A percentile compares a stretch with the other conserved stretches of the same genome.
Evolutionary conservation across 2,888 invertebrate genomes (phyloP).

Genomic region (Drosophila lacicola): DNA sequence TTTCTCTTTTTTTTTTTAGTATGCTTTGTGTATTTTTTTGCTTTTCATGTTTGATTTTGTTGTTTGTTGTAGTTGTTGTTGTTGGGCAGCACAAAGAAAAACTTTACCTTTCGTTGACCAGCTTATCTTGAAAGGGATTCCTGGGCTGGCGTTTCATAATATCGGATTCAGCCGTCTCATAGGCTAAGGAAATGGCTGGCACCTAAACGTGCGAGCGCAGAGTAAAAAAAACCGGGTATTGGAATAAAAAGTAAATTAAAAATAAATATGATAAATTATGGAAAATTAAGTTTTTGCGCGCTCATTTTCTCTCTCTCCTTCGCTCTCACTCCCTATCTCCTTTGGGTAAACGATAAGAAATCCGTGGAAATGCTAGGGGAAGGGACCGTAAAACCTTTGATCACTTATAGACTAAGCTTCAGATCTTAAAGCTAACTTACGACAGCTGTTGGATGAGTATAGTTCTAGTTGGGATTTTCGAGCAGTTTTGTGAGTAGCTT

Average conservation of each 20-base stretch:
- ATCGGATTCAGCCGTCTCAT: conserved; percentile 99
- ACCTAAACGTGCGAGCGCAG: conserved; percentile 87
- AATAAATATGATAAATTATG: conserved; percentile 74
- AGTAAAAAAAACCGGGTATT: conserved; percentile 31
- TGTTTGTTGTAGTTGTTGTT: conserved; percentile 35
- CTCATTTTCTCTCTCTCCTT: conserved; percentile 3
- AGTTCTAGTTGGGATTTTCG: conserved; percentile 19
- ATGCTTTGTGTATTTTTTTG: conserved; percentile 40
- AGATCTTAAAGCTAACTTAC: conserved; percentile 50
- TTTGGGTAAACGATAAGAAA: conserved; percentile 23
- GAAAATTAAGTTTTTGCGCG: conserved; percentile 30
- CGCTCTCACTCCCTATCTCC: conserved; percentile 1
- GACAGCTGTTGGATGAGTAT: conserved; percentile 34
- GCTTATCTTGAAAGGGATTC: conserved; percentile 98
- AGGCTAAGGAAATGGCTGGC: conserved; percentile 99
- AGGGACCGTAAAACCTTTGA: conserved; percentile 2
- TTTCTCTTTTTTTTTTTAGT: conserved; percentile 40
- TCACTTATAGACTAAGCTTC: conserved; percentile 43
- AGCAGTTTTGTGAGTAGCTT: conserved; percentile 4
- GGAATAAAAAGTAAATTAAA: conserved; percentile 66
- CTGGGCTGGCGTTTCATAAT: conserved; percentile 99
- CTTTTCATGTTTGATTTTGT: conserved; percentile 26
- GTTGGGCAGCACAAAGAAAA: conserved; percentile 78
- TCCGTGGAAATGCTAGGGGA: conserved; percentile 7
- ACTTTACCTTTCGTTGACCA: conserved; percentile 98